These are phyloP conservation scores for Ctena decussata DNA, from an alignment of 2,888 invertebrate species.

Conservation along the genomic window DNA sequence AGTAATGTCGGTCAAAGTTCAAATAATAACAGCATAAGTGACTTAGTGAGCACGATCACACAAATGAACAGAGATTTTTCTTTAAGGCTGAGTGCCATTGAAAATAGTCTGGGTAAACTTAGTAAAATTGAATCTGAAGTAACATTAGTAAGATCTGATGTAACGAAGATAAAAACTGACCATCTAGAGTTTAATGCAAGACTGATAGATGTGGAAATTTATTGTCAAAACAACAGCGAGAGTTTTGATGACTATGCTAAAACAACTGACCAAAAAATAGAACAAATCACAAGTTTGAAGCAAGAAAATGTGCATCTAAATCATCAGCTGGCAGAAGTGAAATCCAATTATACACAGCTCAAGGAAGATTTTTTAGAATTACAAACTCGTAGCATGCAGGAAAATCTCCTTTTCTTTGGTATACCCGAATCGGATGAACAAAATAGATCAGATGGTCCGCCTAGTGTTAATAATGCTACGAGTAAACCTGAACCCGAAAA, in stretches of 20 bases:
- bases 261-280: too few relatives aligned
- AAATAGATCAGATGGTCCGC: not conserved
- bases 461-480: too few relatives aligned
- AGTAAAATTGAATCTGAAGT: not conserved
- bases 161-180: not conserved
- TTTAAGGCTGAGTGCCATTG: not conserved
- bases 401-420: not conserved
- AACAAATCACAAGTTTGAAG: not conserved
- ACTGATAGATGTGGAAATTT: not conserved
- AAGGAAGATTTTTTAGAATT: not conserved
- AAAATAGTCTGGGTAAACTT: not conserved
- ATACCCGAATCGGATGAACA: not conserved
- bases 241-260: not conserved
- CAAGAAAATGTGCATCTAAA: not conserved
- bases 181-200: not conserved
- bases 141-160: not conserved
- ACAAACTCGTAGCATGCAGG: not conserved
- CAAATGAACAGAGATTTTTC: not conserved
- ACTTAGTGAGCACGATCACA: too few relatives aligned
- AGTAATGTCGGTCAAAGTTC: too few relatives aligned
- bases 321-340: not conserved
- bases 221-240: not conserved
- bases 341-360: not conserved
- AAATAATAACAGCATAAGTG: too few relatives aligned
- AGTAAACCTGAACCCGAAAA: not conserved